A percentile compares a stretch with the other conserved stretches of the same genome.
Evolutionary conservation across 2,113 vertebrate genomes (phyloP).

Genomic region (Mobula hypostoma): DNA sequence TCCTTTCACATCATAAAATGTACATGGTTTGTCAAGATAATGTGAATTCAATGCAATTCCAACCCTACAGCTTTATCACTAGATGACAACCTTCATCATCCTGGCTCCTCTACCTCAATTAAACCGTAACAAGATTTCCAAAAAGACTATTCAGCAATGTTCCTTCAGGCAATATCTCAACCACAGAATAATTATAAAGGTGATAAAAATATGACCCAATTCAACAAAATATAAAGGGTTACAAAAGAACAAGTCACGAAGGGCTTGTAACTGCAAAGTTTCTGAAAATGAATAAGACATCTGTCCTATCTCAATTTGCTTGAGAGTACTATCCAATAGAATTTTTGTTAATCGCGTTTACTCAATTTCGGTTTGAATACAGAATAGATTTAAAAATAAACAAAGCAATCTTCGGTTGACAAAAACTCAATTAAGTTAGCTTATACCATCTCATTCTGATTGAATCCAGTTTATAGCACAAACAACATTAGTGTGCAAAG

Average conservation of each 20-base stretch:
- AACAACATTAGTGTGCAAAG: background rate
- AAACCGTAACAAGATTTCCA: background rate
- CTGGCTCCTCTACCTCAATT: background rate
- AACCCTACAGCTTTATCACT: background rate
- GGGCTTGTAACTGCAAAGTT: background rate
- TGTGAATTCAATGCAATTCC: background rate
- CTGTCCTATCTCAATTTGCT: background rate
- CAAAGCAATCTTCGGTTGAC: background rate
- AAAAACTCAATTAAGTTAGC: background rate
- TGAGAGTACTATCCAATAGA: background rate
- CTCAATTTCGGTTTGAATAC: background rate
- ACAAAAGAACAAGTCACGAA: background rate
- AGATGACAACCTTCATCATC: background rate
- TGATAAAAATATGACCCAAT: background rate
- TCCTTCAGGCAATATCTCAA: constrained; percentile 21
- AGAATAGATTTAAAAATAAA: background rate
- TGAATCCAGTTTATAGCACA: background rate
- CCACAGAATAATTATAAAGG: background rate
- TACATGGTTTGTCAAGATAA: background rate
- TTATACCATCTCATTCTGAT: background rate
- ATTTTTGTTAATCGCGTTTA: background rate
- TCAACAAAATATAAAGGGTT: background rate
- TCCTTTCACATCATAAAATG: background rate
- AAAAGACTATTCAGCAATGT: background rate
- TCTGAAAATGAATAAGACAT: background rate